Base-by-base conservation (phyloP, 2,113 vertebrate genomes). In the Dryoscopus gambensis region DNA sequence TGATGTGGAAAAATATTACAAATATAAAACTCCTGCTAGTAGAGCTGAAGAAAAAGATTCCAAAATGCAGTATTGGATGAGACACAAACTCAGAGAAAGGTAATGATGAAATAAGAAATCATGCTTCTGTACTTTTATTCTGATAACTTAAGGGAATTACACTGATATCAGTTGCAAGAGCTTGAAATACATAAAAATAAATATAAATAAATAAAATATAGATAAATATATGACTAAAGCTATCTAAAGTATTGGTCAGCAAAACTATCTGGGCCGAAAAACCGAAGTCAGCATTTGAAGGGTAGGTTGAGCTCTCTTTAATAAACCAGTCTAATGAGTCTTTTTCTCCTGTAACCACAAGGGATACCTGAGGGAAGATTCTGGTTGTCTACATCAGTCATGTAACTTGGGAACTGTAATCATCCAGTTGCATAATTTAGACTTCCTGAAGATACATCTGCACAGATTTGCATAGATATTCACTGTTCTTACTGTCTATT, bases 401-500 rank as follows among this genome's bases (percentile, higher is more conserved):
- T 73, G 20, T 89, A 92, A 84, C 70, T 94, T 91, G 79, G 74
- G 70, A 67, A 79, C 73, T 91, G 56, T 76, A 91, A 53, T 92
- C 74, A 90, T 85, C 31, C 63, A 94, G 62, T 76, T 96, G 82
- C 75, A 91, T 96, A 94, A 96, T 94, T 96, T 82, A 96, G 50
- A 73, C 28, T 95, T 94, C 92, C 92, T 91, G 90, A 93, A 95
- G 88, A 90, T 88, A 85, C 9, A 89, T 91, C 88, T 92, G 85
- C 82, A 73, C 88, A 93, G 88, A 95, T 96, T 95, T 96, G 75
- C 92, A 92, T 96, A 93, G 78, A 90, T 92, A 90, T 52, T 60
- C 55, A 88, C 67, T 94, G 70, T 94, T 92, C 71, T 90, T 18
- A 75, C 85, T 93, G 27, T 93, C 83, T 95, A 15, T 84, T 84